Percentiles rank a stretch among this genome's conserved stretches.
phyloP scores from a whole-genome alignment of 2,888 invertebrate species.

The Xylota segnis region DNA sequence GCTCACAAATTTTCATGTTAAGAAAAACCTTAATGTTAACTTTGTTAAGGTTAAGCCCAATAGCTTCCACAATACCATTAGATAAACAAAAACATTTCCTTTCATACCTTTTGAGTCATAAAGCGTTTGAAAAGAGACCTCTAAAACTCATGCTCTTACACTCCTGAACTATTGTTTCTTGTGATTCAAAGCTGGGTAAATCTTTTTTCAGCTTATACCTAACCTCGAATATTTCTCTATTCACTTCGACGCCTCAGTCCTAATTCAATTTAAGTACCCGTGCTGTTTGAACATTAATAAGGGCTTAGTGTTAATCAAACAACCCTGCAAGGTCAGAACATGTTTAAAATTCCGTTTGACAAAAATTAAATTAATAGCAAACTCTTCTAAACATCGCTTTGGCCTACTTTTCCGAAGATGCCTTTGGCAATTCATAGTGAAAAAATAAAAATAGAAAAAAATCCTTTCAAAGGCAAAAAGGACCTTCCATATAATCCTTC shows the following conservation, averaged over 20 bases:
- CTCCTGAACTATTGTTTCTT: too few species aligned
- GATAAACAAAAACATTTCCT: too few species aligned
- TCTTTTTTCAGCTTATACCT: neutral
- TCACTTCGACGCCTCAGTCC: neutral
- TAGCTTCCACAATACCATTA: too few species aligned
- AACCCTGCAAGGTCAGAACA: conserved; percentile 7
- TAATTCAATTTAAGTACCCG: neutral
- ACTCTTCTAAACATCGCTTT: conserved; percentile 3
- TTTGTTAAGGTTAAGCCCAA: too few species aligned
- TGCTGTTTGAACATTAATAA: neutral
- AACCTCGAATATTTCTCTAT: neutral
- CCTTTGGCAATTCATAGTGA: neutral
- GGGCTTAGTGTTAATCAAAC: neutral
- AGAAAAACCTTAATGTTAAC: too few species aligned
- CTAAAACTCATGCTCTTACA: too few species aligned
- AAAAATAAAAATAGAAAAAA: conserved; percentile 29
- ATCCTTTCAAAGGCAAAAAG: conserved; percentile 9
- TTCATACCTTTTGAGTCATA: too few species aligned
- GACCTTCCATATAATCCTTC: conserved; percentile 29
- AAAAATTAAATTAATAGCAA: conserved; percentile 54
- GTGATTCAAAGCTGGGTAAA: neutral
- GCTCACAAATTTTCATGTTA: too few species aligned
- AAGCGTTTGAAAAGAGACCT: too few species aligned
- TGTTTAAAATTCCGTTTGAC: conserved; percentile 38
- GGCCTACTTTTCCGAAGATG: conserved; percentile 20